phyloP scores from a whole-genome alignment of 2,113 vertebrate species.

The Serilophus lunatus region DNA sequence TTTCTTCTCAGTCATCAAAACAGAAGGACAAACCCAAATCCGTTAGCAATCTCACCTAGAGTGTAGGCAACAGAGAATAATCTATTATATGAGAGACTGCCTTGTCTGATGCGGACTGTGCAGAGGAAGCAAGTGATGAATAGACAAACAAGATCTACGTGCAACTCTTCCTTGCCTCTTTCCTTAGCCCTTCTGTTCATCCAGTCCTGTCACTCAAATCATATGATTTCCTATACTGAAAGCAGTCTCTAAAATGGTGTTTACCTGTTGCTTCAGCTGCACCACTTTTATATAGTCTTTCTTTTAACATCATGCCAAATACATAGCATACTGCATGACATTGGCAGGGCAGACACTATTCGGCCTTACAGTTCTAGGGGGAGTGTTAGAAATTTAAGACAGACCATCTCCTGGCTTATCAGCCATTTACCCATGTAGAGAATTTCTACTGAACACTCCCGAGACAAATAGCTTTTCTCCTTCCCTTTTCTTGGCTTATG shows the following conservation, averaged over 20 bases:
- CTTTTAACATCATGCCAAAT: not conserved
- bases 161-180: not conserved
- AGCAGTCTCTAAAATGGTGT: not conserved
- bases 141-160: not conserved
- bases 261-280: not conserved
- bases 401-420: not conserved
- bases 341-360: not conserved
- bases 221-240: not conserved
- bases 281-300: not conserved
- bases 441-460: not conserved
- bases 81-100: not conserved
- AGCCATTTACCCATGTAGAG: not conserved
- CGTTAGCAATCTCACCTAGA: not conserved
- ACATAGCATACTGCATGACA: not conserved
- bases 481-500: slow-evolving; percentile 24
- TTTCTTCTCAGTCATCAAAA: not conserved
- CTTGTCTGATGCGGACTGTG: not conserved
- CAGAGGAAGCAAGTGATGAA: not conserved
- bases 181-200: too few species aligned
- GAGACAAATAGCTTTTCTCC: not conserved
- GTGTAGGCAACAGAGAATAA: not conserved
- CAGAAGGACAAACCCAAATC: not conserved
- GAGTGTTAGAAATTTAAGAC: not conserved
- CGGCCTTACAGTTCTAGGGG: not conserved
- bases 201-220: not conserved